Base-by-base conservation (phyloP, 64 coral and sea anemone genomes). In the Astreopora myriophthalma region DNA sequence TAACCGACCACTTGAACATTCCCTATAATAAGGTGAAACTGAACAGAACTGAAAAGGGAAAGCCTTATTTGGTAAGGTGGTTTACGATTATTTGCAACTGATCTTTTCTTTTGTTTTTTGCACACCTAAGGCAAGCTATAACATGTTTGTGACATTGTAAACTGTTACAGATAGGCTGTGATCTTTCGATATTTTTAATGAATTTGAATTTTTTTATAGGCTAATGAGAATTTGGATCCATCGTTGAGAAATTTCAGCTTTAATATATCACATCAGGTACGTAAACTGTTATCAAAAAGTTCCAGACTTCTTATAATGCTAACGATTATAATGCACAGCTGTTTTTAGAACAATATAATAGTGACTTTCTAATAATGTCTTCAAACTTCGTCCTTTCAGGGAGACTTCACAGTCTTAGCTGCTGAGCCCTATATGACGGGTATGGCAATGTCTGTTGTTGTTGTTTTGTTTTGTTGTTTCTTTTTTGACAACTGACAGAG, bases 201-300 rank as follows among this genome's bases (percentile, higher is more conserved):
- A 55, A 55, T 16, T 55, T 36, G 17, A 46, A 22, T 38, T 75
- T 91, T 52, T 24, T 36, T 77, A 13, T 32, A 98, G 96, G 95
- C 31, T 23, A 93, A 93, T 86, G 51, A 84, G 65, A 1, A 23
- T 5, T 30, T 42, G 39, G 80, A 87, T 17, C 31, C 34, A 51
- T 73, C 60, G 24, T 20, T 34, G 36, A 85, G 33, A 22, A 65
- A 40, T 51, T 92, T 98, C 16, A 89, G 71, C 78, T 98, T 98
- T 36, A 98, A 98, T 84, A 75, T 98, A 58, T 98, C 96, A 38
- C 96, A 98, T 81, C 96, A 98, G 87, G 96, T 97, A 95, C 80
- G 68, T 31, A 12, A 74, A 55, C 39, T 1, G 34, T 29, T 27
- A 51, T 72, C 11, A 64, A 17, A 6, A 62, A 12, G n/a, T 4